Base-by-base conservation (phyloP, 92 coral and sea anemone genomes). In the Parazoanthus darwini region DNA sequence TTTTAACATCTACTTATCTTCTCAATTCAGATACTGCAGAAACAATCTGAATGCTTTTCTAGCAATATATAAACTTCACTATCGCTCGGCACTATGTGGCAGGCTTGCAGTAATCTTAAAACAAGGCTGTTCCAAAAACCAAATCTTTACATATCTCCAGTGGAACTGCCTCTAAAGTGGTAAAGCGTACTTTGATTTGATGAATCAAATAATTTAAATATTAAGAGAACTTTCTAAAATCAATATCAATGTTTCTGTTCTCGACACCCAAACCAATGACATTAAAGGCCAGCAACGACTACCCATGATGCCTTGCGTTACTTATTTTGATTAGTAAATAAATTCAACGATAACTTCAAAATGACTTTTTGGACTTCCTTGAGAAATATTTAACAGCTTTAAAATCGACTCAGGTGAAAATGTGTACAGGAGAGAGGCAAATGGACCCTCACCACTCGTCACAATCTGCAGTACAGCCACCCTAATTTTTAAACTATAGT, bases 171-270 rank as follows among this genome's bases (percentile, higher is more conserved):
- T 37, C 51, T 39, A 8, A 15, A 16, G 38, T 16, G 25, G 48
- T 20, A 75, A 75, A 75, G 39, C 46, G 2, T 75, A 75, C 43
- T 11, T 23, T 44, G 23, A 75, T 51, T n/a, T 37, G 29, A 37
- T 75, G 29, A 37, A 75, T 38, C n/a, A 39, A 75, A 75, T 75
- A 75, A 16, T 75, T 37, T 75, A 75, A 75, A 75, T 75, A 75
- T 75, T 75, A 75, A 37, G 51, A 20, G 8, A 75, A 75, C 51
- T 38, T 75, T 75, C 79, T 75, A 75, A 75, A 38, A 75, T 75
- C 50, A 37, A 38, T 75, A 38, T 75, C 9, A 20, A 37, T 29
- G 5, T n/a, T 14, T 75, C 50, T n/a, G 79, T 75, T 75, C 79
- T 37, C 33, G 79, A 75, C 8, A 74, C 43, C 6, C 78, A 36